phyloP scores from a whole-genome alignment of 2,888 invertebrate species.

The Synergus gifuensis region DNA sequence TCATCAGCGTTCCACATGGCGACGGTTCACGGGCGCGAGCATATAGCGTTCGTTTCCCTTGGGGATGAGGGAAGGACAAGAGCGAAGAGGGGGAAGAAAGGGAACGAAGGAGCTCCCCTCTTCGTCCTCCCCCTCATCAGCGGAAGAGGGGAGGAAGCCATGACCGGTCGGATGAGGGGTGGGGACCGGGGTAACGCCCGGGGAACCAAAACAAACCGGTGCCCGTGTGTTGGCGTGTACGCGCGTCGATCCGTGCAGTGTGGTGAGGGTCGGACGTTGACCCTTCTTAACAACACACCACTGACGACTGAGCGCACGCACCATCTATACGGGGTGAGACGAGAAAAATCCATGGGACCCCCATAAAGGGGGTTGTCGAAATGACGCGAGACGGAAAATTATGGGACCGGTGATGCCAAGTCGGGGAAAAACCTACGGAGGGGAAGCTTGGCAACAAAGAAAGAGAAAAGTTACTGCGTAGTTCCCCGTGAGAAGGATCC shows the following conservation, averaged over 20 bases:
- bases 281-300: slow-evolving; percentile 73
- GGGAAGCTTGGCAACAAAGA: background rate
- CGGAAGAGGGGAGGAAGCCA: background rate
- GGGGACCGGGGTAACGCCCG: slow-evolving; percentile 59
- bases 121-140: background rate
- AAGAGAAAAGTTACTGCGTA: slow-evolving; percentile 1
- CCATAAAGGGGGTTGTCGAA: background rate
- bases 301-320: slow-evolving; percentile 54
- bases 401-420: background rate
- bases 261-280: slow-evolving; percentile 78
- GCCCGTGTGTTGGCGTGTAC: slow-evolving; percentile 69
- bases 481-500: background rate
- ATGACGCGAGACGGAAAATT: background rate
- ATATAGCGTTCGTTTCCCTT: slow-evolving; percentile 30
- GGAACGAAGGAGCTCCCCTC: slow-evolving; percentile 25
- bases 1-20: slow-evolving; percentile 37
- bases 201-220: slow-evolving; percentile 78
- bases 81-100: background rate
- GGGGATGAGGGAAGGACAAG: slow-evolving; percentile 16
- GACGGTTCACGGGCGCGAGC: slow-evolving; percentile 31
- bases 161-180: slow-evolving; percentile 23
- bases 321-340: slow-evolving; percentile 23
- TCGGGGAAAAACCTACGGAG: background rate
- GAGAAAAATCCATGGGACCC: slow-evolving; percentile 15
- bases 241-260: slow-evolving; percentile 71